Conservation (phyloP, 1,140 invertebrate genomes). For the Tetragonula clypearis region DNA sequence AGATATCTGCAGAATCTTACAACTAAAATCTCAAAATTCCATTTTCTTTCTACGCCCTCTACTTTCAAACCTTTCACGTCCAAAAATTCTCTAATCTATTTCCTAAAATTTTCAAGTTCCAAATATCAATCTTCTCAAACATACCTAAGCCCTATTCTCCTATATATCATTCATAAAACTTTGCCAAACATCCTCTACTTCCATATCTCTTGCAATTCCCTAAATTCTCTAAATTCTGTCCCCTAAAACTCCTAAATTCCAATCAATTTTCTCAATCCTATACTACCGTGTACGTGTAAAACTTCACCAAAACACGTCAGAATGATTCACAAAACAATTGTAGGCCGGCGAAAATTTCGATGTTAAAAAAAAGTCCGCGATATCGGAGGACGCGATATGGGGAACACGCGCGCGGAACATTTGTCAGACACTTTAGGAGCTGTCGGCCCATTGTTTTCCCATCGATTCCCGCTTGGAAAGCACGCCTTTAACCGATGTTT, state of each 20-base stretch:
- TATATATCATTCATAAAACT: neutral
- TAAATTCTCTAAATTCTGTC: neutral
- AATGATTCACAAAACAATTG: too few relatives aligned
- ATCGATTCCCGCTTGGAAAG: conserved; percentile 70
- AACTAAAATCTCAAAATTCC: too few relatives aligned
- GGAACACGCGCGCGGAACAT: conserved; percentile 71
- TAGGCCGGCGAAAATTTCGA: neutral
- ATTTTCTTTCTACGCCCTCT: too few relatives aligned
- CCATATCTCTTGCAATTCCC: neutral
- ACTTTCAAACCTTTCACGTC: too few relatives aligned
- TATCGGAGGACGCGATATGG: neutral
- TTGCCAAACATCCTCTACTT: neutral
- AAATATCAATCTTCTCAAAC: neutral
- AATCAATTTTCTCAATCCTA: too few relatives aligned
- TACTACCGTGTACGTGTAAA: too few relatives aligned
- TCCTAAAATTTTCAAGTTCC: neutral
- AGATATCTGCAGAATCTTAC: too few relatives aligned
- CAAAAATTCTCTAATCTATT: neutral
- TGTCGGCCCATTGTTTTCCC: conserved; percentile 69
- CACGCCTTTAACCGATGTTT: conserved; percentile 75
- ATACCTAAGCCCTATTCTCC: neutral
- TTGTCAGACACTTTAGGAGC: conserved; percentile 71
- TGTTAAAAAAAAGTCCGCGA: neutral
- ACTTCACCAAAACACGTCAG: too few relatives aligned
- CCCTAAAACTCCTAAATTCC: too few relatives aligned